phyloP scores from a whole-genome alignment of 1,140 invertebrate genomes.

The Stenopsyche tienmushanensis region DNA sequence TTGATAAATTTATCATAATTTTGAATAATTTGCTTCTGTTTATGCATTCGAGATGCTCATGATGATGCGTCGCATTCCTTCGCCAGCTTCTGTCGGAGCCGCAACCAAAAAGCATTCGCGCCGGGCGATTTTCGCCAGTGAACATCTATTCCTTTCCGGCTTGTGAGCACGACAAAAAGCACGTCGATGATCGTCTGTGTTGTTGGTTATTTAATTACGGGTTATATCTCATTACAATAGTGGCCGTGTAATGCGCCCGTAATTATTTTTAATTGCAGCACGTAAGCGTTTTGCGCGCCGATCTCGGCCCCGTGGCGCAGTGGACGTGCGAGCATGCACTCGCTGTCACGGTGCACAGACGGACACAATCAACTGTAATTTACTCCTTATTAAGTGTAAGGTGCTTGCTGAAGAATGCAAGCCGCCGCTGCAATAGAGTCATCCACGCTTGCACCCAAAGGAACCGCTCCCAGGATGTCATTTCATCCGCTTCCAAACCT shows the following conservation, averaged over 20 bases:
- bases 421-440: slow-evolving; percentile 6
- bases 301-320: background rate
- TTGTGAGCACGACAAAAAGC: no score
- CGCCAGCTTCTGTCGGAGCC: no score
- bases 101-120: no score
- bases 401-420: background rate
- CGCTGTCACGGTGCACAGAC: background rate
- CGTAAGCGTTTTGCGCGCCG: background rate
- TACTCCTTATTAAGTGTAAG: slow-evolving; percentile 29
- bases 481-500: no score
- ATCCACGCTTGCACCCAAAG: slow-evolving; percentile 6
- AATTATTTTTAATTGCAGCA: slow-evolving; percentile 10
- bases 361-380: slow-evolving; percentile 21
- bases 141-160: no score
- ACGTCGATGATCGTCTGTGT: no score
- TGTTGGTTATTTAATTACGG: slow-evolving; percentile 13
- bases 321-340: background rate
- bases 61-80: no score
- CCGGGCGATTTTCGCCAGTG: no score
- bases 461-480: slow-evolving; percentile 1
- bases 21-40: no score
- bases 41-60: no score
- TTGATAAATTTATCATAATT: no score
- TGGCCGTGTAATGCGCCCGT: background rate
- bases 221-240: slow-evolving; percentile 12